Base-by-base conservation (phyloP, 2,113 vertebrate genomes). In the Boleophthalmus pectinirostris region DNA sequence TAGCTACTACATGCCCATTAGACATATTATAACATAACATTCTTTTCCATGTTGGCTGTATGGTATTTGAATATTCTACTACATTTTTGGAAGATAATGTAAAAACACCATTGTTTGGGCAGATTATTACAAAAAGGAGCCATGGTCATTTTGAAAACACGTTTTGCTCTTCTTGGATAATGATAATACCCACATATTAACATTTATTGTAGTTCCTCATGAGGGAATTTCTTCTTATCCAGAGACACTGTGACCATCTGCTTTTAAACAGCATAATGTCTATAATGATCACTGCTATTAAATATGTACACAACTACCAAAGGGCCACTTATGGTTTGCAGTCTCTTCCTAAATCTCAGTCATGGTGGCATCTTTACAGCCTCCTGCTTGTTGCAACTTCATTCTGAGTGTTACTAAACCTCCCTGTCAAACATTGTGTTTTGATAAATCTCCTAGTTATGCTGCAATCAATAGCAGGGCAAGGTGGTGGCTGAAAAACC, bases 361-460 rank as follows among this genome's bases (percentile, higher is more conserved):
- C 77, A 58, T 15, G 38, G 53, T 77, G 79, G 78, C 77, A 78
- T 83, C 87, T 87, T 85, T 83, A 87, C 85, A 88, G 77, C 69
- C 79, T n/a, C 43, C 70, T 76, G 70, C 79, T 85, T 67, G 83
- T 77, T 84, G 82, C 78, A 90, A 87, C 87, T 89, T 87, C 83
- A 91, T 91, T 88, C 79, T 83, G 84, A 90, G 77, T 85, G 83
- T 90, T 90, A 82, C 88, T 87, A 85, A 89, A 85, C 82, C 56
- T 88, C 82, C 82, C 86, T 92, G 89, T 91, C 91, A 92, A 90
- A 89, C 84, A 90, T 79, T 85, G 80, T 85, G 84, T 87, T 80
- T 90, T 92, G 90, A 91, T 92, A 89, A 90, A 92, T 91, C 86
- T 89, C 80, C 83, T 80, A 85, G 91, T 91, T 92, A 89, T 92